Conservation (phyloP, 2,888 invertebrate species). For the Synanthedon formicaeformis region DNA sequence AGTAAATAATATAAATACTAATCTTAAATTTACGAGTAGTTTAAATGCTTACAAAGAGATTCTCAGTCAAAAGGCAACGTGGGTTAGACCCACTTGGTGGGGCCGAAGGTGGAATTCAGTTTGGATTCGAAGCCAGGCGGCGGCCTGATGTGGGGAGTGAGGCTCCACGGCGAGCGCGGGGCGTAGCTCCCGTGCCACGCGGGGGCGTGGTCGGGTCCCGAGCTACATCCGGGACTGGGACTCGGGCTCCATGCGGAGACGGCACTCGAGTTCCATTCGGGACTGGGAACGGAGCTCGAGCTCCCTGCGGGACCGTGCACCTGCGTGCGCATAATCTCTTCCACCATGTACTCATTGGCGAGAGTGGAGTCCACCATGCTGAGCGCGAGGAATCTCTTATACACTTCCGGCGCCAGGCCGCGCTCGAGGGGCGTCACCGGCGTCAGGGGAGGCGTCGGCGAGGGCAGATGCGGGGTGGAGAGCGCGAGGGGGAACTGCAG, state of each 20-base stretch:
- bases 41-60: too few species aligned
- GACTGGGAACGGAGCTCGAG: background rate
- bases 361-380: conserved; percentile 24
- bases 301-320: background rate
- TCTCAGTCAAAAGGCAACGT: too few species aligned
- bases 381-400: conserved; percentile 29
- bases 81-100: too few species aligned
- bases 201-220: conserved; percentile 24
- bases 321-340: conserved; percentile 22
- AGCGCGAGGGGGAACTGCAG: background rate
- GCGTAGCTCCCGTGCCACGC: conserved; percentile 29
- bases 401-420: conserved; percentile 16
- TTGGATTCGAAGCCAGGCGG: too few species aligned
- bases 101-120: too few species aligned
- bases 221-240: background rate
- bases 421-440: background rate
- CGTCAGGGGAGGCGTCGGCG: conserved; percentile 1
- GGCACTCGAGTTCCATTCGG: background rate
- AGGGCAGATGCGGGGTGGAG: background rate
- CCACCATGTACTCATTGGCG: conserved; percentile 38
- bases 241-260: background rate
- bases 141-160: too few species aligned
- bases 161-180: background rate
- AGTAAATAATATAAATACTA: too few species aligned
- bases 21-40: too few species aligned